Conservation (phyloP, 2,888 invertebrate genomes). For the Toxonevra muliebris region DNA sequence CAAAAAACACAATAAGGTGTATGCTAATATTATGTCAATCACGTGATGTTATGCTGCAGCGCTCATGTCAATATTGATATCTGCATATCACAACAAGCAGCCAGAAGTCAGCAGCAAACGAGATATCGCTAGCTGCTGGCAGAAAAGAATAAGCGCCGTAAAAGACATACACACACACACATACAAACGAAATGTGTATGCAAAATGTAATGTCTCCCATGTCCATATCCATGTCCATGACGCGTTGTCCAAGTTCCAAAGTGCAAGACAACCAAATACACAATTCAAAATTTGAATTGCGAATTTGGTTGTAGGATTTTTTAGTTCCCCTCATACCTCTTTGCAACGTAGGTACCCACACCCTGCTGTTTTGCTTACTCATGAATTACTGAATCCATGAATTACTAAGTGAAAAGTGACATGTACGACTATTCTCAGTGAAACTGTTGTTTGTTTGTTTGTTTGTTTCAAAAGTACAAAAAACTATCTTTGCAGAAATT, state of each 20-base stretch:
- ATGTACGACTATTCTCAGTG: background rate
- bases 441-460: background rate
- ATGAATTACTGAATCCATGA: background rate
- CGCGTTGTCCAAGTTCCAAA: no score
- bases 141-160: no score
- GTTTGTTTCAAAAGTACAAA: background rate
- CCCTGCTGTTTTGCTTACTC: background rate
- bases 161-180: no score
- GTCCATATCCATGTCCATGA: no score
- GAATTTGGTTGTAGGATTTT: slow-evolving; percentile 42
- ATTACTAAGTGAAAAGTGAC: slow-evolving; percentile 1
- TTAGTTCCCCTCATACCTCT: background rate
- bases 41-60: slow-evolving; percentile 42
- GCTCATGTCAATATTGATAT: slow-evolving; percentile 37
- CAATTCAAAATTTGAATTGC: slow-evolving; percentile 63
- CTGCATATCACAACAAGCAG: slow-evolving; percentile 16
- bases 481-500: background rate
- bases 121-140: background rate
- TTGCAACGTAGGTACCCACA: background rate
- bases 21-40: slow-evolving; percentile 59
- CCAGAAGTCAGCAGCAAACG: background rate
- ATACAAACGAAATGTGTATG: no score
- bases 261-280: slow-evolving; percentile 23
- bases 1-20: slow-evolving; percentile 37
- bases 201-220: no score